Conservation (phyloP, 1,140 invertebrate genomes). For the Brachionus koreanus region DNA sequence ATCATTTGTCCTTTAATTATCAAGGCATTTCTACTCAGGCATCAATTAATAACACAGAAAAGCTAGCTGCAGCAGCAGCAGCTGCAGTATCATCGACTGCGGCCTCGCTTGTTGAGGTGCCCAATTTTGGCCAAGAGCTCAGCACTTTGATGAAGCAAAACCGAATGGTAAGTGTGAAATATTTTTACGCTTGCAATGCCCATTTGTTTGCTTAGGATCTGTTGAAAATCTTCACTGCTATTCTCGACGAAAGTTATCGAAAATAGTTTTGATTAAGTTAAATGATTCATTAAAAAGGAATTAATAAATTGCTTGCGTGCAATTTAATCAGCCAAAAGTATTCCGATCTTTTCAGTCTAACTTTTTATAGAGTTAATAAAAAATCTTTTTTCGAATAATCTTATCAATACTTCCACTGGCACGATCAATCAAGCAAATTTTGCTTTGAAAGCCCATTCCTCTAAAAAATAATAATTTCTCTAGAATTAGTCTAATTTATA, state of each 20-base stretch:
- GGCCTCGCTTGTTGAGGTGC: background rate
- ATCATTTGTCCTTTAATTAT: background rate
- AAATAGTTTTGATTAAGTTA: background rate
- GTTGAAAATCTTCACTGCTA: background rate
- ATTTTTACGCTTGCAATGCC: background rate
- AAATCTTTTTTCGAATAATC: background rate
- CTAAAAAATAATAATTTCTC: background rate
- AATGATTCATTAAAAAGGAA: slow-evolving; percentile 21
- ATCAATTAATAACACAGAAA: slow-evolving; percentile 31
- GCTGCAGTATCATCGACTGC: slow-evolving; percentile 5
- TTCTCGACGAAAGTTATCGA: background rate
- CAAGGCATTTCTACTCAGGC: background rate
- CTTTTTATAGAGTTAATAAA: background rate
- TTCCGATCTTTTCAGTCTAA: background rate
- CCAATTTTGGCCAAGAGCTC: slow-evolving; percentile 23
- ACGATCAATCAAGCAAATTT: slow-evolving; percentile 6
- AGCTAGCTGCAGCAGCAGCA: slow-evolving; percentile 11
- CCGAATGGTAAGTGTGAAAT: slow-evolving; percentile 9
- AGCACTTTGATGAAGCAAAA: slow-evolving; percentile 19
- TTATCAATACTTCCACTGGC: background rate
- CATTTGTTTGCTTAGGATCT: background rate
- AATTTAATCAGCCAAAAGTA: background rate
- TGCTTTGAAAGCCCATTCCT: background rate
- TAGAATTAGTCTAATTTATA: too few species aligned
- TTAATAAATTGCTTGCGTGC: background rate